Percentiles rank a stretch among this genome's conserved stretches.
Conservation (phyloP, 2,888 invertebrate genomes). For the Ochropacha duplaris region DNA sequence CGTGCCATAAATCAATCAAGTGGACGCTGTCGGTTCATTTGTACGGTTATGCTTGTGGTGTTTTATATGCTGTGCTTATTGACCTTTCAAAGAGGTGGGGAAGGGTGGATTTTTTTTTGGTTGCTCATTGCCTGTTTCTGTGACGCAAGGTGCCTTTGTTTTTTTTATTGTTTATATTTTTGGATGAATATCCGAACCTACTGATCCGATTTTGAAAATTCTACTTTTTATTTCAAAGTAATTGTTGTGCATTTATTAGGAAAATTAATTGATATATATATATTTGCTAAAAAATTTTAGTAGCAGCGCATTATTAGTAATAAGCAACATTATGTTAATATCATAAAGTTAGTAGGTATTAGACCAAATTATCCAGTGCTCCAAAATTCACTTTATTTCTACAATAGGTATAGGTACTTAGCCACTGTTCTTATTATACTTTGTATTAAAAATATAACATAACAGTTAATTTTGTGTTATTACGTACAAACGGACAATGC, state of each 20-base stretch:
- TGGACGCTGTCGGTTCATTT: conserved; percentile 39
- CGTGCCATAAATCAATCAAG: conserved; percentile 57
- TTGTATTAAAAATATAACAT: conserved; percentile 6
- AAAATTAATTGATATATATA: no score
- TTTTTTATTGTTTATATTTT: neutral
- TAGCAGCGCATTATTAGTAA: no score
- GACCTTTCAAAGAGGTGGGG: conserved; percentile 8
- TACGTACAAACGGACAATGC: conserved; percentile 42
- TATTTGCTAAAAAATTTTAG: no score
- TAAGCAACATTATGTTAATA: no score
- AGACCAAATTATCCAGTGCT: neutral
- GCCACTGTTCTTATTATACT: neutral
- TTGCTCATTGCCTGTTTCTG: neutral
- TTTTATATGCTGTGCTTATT: conserved; percentile 26
- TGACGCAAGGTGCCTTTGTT: neutral
- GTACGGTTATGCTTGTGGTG: conserved; percentile 34
- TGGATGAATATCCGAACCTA: no score
- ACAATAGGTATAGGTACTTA: neutral
- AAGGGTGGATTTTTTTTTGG: neutral
- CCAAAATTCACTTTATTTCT: neutral
- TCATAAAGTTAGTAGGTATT: no score
- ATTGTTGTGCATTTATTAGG: no score
- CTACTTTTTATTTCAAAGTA: neutral
- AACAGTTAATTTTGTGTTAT: conserved; percentile 18
- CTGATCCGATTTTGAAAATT: no score